Evolutionary conservation across 1,140 invertebrate genomes (phyloP), one percentile per base, ranked within the genome.

Genomic region (Scaptomyza pallida): DNA sequence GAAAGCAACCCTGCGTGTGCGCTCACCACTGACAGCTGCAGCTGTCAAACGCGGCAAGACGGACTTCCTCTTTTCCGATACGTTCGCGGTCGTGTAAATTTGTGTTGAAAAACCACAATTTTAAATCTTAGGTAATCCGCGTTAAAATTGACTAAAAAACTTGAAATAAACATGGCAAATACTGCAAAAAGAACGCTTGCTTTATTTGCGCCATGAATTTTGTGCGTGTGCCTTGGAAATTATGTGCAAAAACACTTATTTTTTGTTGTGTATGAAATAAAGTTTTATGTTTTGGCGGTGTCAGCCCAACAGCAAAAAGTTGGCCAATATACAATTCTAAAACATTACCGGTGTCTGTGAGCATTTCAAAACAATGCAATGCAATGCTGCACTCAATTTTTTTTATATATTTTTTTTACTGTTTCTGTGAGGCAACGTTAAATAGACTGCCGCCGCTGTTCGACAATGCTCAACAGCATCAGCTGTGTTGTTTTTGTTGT

Each of bases 31-130:
- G 71, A 69, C 62, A 68, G 64, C 69, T 65, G 57, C 69, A 81
- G 75, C 54, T 89, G 80, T 76, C 86, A 89, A 81, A 75, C 78
- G 71, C 48, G 60, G 59, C 70, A 67, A 70, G 48, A 71, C 70
- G 64, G 56, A 89, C 86, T 89, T 90, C 86, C 86, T 90, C 88
- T 90, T 90, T 89, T 89, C 85, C 86, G 85, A 89, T 89, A 86
- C 88, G 88, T 90, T 90, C 88, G 89, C 89, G 89, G 82, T 90
- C 80, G 89, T 86, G 89, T 90, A 83, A 81, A 85, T 78, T 88
- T 89, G 86, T 90, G 69, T 90, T 90, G 78, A 78, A 90, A 83
- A 86, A 89, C 73, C 78, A 89, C 78, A 85, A 85, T 68, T 72
- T 64, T 78, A 81, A 85, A 91, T 91, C 89, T 76, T 85, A 91